These are phyloP conservation scores for Trypoxylus dichotomus DNA, from an alignment of 1,140 invertebrate species.

Conservation along the genomic window DNA sequence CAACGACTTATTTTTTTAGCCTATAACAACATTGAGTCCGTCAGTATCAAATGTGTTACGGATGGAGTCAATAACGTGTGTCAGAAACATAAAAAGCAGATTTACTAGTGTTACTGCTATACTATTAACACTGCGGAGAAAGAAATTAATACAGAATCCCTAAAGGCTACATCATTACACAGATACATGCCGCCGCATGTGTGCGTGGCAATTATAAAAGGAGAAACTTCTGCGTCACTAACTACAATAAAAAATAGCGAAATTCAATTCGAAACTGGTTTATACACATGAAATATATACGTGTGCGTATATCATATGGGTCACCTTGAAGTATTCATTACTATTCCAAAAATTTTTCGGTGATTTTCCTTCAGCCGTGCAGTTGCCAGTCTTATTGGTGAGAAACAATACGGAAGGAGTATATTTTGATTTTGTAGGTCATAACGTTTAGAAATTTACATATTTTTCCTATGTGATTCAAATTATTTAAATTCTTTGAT, in stretches of 20 bases:
- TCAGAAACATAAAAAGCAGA: neutral
- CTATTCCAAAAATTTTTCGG: slow-evolving; percentile 23
- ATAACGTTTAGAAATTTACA: no score
- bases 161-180: slow-evolving; percentile 27
- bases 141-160: slow-evolving; percentile 23
- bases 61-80: neutral
- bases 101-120: neutral
- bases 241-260: slow-evolving; percentile 22
- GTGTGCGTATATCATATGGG: slow-evolving; percentile 22
- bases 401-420: neutral
- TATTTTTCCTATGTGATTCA: no score
- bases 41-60: neutral
- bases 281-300: slow-evolving; percentile 5
- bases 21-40: neutral
- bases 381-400: neutral
- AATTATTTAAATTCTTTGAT: no score
- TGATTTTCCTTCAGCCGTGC: neutral
- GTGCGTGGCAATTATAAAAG: slow-evolving; percentile 19
- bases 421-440: neutral
- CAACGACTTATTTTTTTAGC: neutral
- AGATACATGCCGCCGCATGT: neutral
- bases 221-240: slow-evolving; percentile 28
- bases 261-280: slow-evolving; percentile 27
- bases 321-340: slow-evolving; percentile 27
- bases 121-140: slow-evolving; percentile 6